Percentiles rank a stretch among this genome's conserved stretches.
These are phyloP conservation scores for Stomorhina lunata DNA, from an alignment of 2,888 invertebrate species.

Conservation along the genomic window DNA sequence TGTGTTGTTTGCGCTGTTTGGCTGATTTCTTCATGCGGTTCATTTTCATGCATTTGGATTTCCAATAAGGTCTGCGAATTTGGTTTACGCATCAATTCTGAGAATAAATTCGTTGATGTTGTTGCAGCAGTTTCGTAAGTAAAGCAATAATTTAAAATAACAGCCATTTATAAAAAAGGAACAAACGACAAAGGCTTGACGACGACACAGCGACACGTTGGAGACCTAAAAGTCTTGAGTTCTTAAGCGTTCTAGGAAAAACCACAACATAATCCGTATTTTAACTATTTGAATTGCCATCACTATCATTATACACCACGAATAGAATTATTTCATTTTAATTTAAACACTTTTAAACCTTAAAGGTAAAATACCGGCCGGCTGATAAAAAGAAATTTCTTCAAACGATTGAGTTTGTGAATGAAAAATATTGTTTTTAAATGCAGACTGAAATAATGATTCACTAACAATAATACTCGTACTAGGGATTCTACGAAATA, in stretches of 20 bases:
- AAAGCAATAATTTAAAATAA: conserved; percentile 28
- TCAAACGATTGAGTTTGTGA: neutral
- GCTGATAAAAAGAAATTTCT: conserved; percentile 3
- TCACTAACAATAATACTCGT: no score
- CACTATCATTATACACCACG: conserved; percentile 28
- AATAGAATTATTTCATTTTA: conserved; percentile 1
- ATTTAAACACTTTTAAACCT: neutral
- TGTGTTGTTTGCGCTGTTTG: conserved; percentile 29
- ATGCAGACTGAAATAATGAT: conserved; percentile 39
- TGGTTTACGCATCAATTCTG: conserved; percentile 35
- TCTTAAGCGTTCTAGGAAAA: conserved; percentile 39
- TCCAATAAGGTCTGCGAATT: neutral
- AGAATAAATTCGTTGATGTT: conserved; percentile 16
- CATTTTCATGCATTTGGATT: conserved; percentile 43
- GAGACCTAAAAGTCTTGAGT: neutral
- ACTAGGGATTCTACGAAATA: conserved; percentile 61
- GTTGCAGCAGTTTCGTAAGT: conserved; percentile 20
- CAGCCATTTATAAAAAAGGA: conserved; percentile 44
- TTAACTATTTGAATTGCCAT: conserved; percentile 22
- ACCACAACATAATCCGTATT: neutral
- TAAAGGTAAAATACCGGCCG: neutral
- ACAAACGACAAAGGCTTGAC: neutral
- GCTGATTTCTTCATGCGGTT: conserved; percentile 10
- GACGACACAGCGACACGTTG: conserved; percentile 13
- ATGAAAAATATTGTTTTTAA: conserved; percentile 12